These are phyloP conservation scores for Phalacrocorax pelagicus DNA, from an alignment of 2,113 vertebrate species.

Conservation along the genomic window DNA sequence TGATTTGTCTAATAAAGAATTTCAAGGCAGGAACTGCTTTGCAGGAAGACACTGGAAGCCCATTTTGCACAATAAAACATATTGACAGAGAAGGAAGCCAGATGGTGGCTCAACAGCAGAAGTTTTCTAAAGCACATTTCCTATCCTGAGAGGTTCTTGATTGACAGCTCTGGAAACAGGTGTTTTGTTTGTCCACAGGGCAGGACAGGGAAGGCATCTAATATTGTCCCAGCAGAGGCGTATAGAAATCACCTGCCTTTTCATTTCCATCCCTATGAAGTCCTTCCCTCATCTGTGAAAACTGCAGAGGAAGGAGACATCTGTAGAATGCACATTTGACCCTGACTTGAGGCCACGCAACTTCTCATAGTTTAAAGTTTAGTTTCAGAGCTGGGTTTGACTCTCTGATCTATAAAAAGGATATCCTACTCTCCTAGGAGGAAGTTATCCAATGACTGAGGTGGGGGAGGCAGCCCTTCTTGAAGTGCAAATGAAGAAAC, in stretches of 20 bases:
- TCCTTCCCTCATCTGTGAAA: neutral
- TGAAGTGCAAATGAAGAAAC: neutral
- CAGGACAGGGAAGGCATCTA: neutral
- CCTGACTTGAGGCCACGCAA: neutral
- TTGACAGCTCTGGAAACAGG: slow-evolving; percentile 26
- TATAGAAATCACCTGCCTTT: neutral
- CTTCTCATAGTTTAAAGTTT: neutral
- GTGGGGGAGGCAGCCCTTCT: neutral
- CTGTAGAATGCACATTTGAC: neutral
- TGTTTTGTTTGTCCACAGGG: neutral
- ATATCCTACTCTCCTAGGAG: neutral
- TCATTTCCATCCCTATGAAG: neutral
- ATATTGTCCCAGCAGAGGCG: neutral
- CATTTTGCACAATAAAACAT: neutral
- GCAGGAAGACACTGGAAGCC: neutral
- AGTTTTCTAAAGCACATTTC: slow-evolving; percentile 59
- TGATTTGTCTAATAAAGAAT: slow-evolving; percentile 10
- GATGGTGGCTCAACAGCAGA: slow-evolving; percentile 59
- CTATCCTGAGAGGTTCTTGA: slow-evolving; percentile 47
- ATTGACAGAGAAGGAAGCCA: slow-evolving; percentile 54
- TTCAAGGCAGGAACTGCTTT: neutral
- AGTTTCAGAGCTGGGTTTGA: neutral
- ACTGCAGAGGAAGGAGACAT: neutral
- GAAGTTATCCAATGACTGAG: neutral
- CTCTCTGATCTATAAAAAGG: neutral